A percentile compares a stretch with the other conserved stretches of the same genome.
These are phyloP conservation scores for Rostratula benghalensis DNA, from an alignment of 2,113 vertebrate genomes.

Conservation along the genomic window DNA sequence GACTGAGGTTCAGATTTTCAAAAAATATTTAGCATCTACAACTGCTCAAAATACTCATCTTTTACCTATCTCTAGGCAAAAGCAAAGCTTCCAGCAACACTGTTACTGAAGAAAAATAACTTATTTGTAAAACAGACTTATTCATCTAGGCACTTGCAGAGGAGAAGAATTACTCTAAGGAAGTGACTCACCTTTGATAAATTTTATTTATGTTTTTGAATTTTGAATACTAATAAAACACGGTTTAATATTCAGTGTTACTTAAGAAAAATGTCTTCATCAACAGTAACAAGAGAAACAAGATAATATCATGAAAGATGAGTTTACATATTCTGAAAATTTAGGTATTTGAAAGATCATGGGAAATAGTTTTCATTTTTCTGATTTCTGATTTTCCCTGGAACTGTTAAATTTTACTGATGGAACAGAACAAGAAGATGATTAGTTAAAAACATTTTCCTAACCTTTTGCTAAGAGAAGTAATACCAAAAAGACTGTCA, in stretches of 20 bases:
- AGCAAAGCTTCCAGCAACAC: background rate
- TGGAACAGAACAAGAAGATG: background rate
- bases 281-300: background rate
- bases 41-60: background rate
- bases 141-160: background rate
- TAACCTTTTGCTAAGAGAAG: background rate
- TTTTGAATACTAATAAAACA: background rate
- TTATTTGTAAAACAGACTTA: background rate
- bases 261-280: background rate
- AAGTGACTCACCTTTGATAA: background rate
- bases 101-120: background rate
- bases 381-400: background rate
- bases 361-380: background rate
- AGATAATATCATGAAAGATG: background rate
- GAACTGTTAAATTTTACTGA: background rate
- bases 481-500: background rate
- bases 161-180: background rate
- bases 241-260: background rate
- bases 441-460: background rate
- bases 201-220: background rate
- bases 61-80: background rate
- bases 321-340: background rate
- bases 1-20: background rate
- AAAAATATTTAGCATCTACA: background rate
- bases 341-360: background rate